Conservation (phyloP, 2,888 invertebrate genomes). For the Pharmacophagus antenor region DNA sequence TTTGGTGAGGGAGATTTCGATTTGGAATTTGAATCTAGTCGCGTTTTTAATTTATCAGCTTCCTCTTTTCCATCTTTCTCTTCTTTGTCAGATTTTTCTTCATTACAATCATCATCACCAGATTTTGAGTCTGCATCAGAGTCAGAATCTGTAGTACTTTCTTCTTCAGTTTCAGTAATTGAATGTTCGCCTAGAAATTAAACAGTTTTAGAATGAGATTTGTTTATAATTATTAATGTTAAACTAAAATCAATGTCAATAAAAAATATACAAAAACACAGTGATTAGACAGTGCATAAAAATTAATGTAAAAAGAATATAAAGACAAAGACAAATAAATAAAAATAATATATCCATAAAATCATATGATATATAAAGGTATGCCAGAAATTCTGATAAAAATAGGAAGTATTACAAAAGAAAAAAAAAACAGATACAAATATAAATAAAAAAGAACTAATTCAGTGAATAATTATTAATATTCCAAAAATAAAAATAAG, state of each 20-base stretch:
- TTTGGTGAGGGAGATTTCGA: constrained; percentile 62
- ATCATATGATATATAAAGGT: too few species aligned
- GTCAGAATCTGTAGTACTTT: constrained; percentile 57
- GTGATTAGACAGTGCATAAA: not conserved
- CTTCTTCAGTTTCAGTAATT: constrained; percentile 75
- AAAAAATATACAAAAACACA: not conserved
- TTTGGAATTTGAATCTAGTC: constrained; percentile 40
- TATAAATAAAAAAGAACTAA: too few species aligned
- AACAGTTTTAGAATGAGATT: not conserved
- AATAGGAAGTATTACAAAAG: too few species aligned
- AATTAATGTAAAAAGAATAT: too few species aligned
- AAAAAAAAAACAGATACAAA: too few species aligned
- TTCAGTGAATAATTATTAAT: too few species aligned
- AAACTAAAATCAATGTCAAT: not conserved
- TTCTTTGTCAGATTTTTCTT: constrained; percentile 55
- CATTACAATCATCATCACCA: constrained; percentile 58
- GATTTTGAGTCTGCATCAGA: constrained; percentile 66
- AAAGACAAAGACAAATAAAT: too few species aligned
- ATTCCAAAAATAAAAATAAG: not conserved
- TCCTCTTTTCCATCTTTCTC: constrained; percentile 61
- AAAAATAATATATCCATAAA: too few species aligned
- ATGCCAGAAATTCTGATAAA: too few species aligned
- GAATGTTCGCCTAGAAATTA: constrained; percentile 67
- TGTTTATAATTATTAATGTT: not conserved
- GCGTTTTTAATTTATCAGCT: constrained; percentile 44